A percentile compares a stretch with the other conserved stretches of the same genome.
Conservation (phyloP, 2,888 invertebrate genomes). For the Acheta domesticus region DNA sequence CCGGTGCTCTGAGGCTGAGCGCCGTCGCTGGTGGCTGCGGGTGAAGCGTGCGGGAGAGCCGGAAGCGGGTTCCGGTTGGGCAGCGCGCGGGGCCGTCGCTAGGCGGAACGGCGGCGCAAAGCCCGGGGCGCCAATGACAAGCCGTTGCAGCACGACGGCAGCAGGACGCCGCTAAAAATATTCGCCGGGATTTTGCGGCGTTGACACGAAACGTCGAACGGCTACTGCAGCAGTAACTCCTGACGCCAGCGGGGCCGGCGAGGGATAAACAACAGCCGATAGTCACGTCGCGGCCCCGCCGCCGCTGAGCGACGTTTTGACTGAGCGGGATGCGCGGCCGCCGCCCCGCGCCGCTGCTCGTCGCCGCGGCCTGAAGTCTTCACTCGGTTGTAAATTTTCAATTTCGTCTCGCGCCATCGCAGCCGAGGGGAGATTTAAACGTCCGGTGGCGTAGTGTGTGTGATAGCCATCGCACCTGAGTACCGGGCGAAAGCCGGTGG, state of each 20-base stretch:
- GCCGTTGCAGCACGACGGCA: no score
- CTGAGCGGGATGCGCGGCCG: background rate
- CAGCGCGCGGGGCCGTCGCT: background rate
- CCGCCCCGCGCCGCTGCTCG: no score
- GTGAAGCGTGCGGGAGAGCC: no score
- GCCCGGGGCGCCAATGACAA: background rate
- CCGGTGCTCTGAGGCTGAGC: no score
- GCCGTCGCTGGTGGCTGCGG: no score
- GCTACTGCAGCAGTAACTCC: background rate
- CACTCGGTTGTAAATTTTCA: background rate
- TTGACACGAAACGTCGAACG: constrained; percentile 2
- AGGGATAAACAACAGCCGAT: background rate
- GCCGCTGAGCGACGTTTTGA: constrained; percentile 1
- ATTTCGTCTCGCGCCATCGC: background rate
- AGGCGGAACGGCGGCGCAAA: background rate
- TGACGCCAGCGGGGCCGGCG: background rate
- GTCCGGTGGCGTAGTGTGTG: background rate
- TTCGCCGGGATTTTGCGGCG: background rate
- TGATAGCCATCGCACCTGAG: background rate
- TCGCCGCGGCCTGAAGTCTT: background rate
- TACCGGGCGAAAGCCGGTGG: background rate
- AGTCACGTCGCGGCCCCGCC: background rate
- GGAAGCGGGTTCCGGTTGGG: background rate
- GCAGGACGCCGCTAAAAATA: background rate
- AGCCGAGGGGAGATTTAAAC: background rate